Conservation (phyloP, 2,113 vertebrate genomes). For the Burhinus oedicnemus region DNA sequence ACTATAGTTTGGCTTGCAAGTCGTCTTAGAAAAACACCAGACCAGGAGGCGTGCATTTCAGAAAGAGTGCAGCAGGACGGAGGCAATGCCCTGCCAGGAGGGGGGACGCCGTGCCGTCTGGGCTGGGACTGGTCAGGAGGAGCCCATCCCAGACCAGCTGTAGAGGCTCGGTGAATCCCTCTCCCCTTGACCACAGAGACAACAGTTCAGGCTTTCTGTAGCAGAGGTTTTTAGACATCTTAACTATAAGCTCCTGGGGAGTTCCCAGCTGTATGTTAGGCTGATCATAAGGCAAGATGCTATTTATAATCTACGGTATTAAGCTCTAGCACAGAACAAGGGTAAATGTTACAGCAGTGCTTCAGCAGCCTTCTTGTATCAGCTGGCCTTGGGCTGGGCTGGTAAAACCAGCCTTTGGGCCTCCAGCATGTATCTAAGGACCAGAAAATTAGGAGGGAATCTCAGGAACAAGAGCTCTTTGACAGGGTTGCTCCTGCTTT, state of each 20-base stretch:
- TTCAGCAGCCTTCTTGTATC: neutral
- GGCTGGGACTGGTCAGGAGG: neutral
- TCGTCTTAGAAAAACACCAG: neutral
- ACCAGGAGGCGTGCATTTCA: neutral
- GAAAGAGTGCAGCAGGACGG: neutral
- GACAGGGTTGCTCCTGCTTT: neutral
- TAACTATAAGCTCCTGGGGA: neutral
- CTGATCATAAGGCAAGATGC: neutral
- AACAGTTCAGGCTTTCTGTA: neutral
- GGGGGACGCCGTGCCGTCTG: rapidly evolving
- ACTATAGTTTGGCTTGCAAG: neutral
- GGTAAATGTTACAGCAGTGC: neutral
- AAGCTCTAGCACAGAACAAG: neutral
- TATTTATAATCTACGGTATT: neutral
- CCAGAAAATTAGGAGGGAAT: neutral
- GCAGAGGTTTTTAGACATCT: neutral
- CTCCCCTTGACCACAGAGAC: rapidly evolving
- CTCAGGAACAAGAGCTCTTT: neutral
- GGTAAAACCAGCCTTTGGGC: neutral
- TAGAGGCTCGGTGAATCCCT: neutral
- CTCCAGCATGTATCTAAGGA: neutral
- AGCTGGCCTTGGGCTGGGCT: neutral
- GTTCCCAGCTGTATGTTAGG: neutral
- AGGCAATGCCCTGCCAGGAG: neutral
- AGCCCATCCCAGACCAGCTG: neutral